Evolutionary conservation across 2,888 invertebrate species (phyloP).

Genomic region (Aphidoletes aphidimyza): DNA sequence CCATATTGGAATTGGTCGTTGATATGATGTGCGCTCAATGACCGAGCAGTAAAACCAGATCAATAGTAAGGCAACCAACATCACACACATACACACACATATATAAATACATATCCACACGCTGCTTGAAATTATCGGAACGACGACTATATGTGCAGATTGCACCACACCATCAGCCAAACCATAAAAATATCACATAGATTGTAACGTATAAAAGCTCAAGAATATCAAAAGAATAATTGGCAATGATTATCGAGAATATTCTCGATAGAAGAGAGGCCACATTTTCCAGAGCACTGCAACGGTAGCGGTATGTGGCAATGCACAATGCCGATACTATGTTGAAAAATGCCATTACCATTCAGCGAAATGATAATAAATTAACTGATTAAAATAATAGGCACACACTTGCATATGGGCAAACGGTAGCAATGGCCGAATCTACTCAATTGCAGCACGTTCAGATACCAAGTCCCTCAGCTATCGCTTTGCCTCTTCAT

Average conservation of each 20-base stretch:
- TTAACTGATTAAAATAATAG: constrained; percentile 50
- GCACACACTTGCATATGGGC: constrained; percentile 14
- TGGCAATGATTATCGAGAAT: constrained; percentile 15
- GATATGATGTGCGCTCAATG: no score
- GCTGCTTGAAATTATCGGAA: neutral
- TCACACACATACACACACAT: no score
- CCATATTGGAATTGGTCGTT: neutral
- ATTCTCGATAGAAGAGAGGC: neutral
- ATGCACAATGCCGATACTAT: neutral
- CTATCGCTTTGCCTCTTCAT: neutral
- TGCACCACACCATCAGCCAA: neutral
- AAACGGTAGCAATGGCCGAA: neutral
- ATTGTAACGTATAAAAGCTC: neutral
- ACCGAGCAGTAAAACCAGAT: neutral
- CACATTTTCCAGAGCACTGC: neutral
- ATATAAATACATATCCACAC: no score
- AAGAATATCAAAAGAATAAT: neutral
- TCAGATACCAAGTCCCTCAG: neutral
- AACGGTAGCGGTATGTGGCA: neutral
- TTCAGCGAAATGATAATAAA: constrained; percentile 3
- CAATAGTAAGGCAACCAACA: neutral
- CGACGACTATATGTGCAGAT: neutral
- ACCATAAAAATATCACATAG: neutral
- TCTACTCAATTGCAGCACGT: neutral
- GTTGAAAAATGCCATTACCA: neutral